phyloP scores from a whole-genome alignment of 2,797 vertebrate species.

The Enteromius argenteus region DNA sequence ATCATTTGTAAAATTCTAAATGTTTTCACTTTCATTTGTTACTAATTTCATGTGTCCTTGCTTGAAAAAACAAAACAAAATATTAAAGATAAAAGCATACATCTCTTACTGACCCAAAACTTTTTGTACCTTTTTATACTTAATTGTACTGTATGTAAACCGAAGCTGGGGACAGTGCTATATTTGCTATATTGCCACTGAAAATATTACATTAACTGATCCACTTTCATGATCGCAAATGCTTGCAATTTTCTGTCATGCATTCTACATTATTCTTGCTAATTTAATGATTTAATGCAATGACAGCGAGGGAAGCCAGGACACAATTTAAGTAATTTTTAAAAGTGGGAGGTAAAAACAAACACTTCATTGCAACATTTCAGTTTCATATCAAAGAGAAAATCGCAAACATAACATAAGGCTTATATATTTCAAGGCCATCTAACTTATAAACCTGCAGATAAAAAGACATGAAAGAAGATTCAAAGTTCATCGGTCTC shows the following conservation, averaged over 20 bases:
- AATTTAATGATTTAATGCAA: neutral
- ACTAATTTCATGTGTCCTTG: neutral
- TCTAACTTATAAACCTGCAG: neutral
- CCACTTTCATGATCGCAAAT: neutral
- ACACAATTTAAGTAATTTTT: neutral
- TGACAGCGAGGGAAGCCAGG: neutral
- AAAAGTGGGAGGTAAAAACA: neutral
- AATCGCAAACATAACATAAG: slow-evolving; percentile 15
- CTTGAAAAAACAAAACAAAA: neutral
- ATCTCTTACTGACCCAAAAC: neutral
- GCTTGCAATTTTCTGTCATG: neutral
- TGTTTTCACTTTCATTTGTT: neutral
- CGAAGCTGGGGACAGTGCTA: neutral
- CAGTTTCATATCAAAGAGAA: neutral
- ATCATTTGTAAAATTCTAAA: neutral
- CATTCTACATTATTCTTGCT: neutral
- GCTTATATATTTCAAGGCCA: neutral
- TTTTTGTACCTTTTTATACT: neutral
- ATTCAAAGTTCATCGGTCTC: slow-evolving; percentile 35
- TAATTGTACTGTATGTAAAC: neutral
- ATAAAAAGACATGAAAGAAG: slow-evolving; percentile 21
- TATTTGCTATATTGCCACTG: neutral
- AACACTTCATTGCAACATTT: neutral
- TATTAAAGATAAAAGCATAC: too few species aligned
- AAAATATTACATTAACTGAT: neutral